These are phyloP conservation scores for Caenorhabditis sinica DNA, from an alignment of 2,888 invertebrate species.

Conservation along the genomic window DNA sequence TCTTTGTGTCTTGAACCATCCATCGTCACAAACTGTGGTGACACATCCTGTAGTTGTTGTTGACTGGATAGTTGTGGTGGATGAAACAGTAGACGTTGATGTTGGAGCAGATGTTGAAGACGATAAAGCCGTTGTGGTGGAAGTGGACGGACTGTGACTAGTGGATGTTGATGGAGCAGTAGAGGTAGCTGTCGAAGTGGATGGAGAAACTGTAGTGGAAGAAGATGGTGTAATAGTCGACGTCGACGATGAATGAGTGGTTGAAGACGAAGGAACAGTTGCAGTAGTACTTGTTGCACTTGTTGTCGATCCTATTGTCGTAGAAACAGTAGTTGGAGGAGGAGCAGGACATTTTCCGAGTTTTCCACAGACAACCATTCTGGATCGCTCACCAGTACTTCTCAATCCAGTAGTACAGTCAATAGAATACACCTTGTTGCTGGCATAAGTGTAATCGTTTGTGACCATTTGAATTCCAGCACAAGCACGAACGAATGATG, in stretches of 20 bases:
- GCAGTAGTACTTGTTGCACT: background rate
- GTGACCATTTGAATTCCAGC: constrained; percentile 29
- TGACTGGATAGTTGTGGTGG: constrained; percentile 14
- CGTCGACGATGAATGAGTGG: background rate
- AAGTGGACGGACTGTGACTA: too few relatives aligned
- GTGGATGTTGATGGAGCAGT: background rate
- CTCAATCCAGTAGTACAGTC: constrained; percentile 35
- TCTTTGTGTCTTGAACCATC: constrained; percentile 48
- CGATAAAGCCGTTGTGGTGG: constrained; percentile 20
- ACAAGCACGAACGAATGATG: constrained; percentile 31
- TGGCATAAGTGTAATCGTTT: constrained; percentile 1
- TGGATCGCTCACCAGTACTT: constrained; percentile 28
- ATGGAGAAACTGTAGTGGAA: background rate
- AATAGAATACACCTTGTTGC: constrained; percentile 48
- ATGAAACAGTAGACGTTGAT: background rate
- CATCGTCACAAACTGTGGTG: constrained; percentile 39
- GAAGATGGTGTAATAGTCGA: constrained; percentile 1
- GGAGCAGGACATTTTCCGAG: constrained; percentile 30
- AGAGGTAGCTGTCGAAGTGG: background rate
- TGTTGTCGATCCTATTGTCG: constrained; percentile 19
- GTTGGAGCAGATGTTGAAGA: background rate
- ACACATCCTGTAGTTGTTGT: constrained; percentile 34
- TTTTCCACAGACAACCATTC: constrained; percentile 49
- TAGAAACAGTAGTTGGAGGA: constrained; percentile 5
- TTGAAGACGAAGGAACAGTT: background rate